Evolutionary conservation across 2,888 invertebrate species (phyloP), one percentile per base, ranked within the genome.

Genomic region (Danaus chrysippus): DNA sequence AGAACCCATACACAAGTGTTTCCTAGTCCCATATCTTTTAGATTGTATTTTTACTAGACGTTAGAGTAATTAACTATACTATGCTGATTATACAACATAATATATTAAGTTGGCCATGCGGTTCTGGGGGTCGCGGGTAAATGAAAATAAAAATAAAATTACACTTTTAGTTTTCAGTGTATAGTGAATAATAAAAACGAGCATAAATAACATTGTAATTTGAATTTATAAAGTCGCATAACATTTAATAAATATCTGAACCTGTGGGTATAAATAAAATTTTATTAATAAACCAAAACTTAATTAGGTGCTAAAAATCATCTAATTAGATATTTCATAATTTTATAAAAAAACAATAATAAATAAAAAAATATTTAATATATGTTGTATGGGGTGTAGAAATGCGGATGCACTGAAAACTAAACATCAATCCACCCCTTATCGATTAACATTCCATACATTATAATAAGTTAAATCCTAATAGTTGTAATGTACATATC

Each of bases 11-110:
- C 62, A 63, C 73, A 75, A 74, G 76, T 76, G 70, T 76, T 73
- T 70, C 78, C 81, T 82, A 82, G 83, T 83, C 79, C 65, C 68
- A 68, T 65, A 65, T 73, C 70, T 67, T 71, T 76, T 77, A 75
- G 73, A 72, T 70, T 74, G 70, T 75, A 74, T 72, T 73, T 73
- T 77, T 71, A 70, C 67, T 73, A 77, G 75, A 66, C 66, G 70
- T 73, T 74, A 76, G 69, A 71, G 61, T 67, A 67, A 67, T 59
- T 59, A 63, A 58, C 57, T 54, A 61, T 56, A 60, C 56, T 19
- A 55, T 56, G 54, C 60, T 62, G 54, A 53, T 61, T 44, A 41
- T 58, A 54, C 56, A 52, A 53, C 17, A 49, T 42, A 49, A 49
- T 52, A 59, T 44, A 55, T 64, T 66, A 56, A 60, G 55, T 67